These are phyloP conservation scores for Mormyrus proboscirostris DNA, from an alignment of 2,797 vertebrate species.

Conservation along the genomic window DNA sequence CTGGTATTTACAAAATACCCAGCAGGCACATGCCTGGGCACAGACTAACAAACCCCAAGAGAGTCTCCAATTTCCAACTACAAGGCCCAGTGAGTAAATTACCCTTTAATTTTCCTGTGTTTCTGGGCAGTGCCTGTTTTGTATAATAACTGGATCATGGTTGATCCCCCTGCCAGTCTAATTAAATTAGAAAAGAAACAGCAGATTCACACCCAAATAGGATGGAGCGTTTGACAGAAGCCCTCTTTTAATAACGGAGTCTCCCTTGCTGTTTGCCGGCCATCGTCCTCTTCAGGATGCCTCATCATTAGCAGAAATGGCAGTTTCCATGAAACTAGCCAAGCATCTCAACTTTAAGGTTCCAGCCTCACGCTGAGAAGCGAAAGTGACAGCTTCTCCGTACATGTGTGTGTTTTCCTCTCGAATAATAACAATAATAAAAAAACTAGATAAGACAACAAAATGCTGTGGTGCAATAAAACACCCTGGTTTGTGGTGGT, in stretches of 20 bases:
- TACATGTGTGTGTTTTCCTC: constrained; percentile 12
- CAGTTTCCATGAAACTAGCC: constrained; percentile 3
- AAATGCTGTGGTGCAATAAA: neutral
- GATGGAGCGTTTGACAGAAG: neutral
- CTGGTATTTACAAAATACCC: neutral
- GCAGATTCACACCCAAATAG: neutral
- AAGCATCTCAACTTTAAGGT: constrained; percentile 3
- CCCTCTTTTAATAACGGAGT: neutral
- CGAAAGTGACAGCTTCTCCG: neutral
- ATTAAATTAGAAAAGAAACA: constrained; percentile 18
- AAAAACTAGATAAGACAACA: neutral
- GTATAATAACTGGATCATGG: constrained; percentile 17
- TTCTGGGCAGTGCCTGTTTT: constrained; percentile 14
- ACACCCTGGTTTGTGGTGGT: constrained; percentile 16
- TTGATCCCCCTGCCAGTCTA: constrained; percentile 20
- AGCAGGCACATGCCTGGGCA: neutral
- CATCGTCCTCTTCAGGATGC: neutral
- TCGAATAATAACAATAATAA: neutral
- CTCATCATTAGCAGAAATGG: constrained; percentile 7
- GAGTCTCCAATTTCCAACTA: neutral
- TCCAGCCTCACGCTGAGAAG: neutral
- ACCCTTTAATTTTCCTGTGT: constrained; percentile 16
- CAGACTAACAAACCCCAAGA: neutral
- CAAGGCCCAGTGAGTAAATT: constrained; percentile 8
- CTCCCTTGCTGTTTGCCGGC: neutral